Percentiles rank a stretch among this genome's conserved stretches.
Conservation (phyloP, 1,140 invertebrate genomes). For the Pogonus chalceus region DNA sequence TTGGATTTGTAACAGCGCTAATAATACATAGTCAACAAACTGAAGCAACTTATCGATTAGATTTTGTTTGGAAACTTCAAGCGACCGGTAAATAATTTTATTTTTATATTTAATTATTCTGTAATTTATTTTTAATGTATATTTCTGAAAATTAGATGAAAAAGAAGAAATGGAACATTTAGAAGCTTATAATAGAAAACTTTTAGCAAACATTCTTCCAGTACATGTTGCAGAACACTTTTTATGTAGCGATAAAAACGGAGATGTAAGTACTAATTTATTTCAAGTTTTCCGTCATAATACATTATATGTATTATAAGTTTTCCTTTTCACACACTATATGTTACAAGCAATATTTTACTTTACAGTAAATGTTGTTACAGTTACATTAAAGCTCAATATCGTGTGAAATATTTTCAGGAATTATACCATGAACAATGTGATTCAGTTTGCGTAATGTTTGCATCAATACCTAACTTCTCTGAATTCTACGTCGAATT, state of each 20-base stretch:
- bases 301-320: too few species aligned
- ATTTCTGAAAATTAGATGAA: conserved; percentile 54
- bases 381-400: too few species aligned
- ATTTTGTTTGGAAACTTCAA: conserved; percentile 91
- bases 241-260: conserved; percentile 68
- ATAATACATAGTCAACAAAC: conserved; percentile 82
- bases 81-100: conserved; percentile 54
- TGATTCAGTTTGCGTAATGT: conserved; percentile 88
- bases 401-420: too few species aligned
- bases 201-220: conserved; percentile 90
- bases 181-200: conserved; percentile 85
- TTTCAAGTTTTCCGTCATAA: background rate
- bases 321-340: too few species aligned
- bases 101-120: background rate
- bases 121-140: background rate
- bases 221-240: conserved; percentile 92
- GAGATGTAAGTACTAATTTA: conserved; percentile 52
- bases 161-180: conserved; percentile 91
- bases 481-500: conserved; percentile 94
- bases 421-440: conserved; percentile 94
- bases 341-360: too few species aligned
- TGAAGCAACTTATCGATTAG: conserved; percentile 75
- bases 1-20: conserved; percentile 60
- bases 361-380: too few species aligned
- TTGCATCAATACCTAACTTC: conserved; percentile 94